phyloP scores from a whole-genome alignment of 2,888 invertebrate genomes.

The Pardosa pseudoannulata region DNA sequence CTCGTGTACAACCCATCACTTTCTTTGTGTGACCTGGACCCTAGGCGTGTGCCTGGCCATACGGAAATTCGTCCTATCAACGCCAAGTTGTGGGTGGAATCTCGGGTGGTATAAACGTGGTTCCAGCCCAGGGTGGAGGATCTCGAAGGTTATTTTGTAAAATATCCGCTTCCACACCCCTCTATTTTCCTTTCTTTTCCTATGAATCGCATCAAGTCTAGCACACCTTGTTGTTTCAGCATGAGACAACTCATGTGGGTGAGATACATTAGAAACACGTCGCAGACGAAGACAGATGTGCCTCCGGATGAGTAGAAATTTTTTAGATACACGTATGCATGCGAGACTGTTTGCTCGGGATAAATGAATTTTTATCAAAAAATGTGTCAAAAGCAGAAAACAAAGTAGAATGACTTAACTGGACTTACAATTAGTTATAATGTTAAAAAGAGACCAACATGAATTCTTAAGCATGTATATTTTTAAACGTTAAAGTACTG shows the following conservation, averaged over 20 bases:
- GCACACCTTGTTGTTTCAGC: conserved; percentile 3
- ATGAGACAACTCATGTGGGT: neutral
- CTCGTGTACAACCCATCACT: no score
- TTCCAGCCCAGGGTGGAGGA: conserved; percentile 59
- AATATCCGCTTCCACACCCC: conserved; percentile 58
- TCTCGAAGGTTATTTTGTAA: conserved; percentile 50
- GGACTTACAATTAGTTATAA: no score
- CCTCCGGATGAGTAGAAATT: no score
- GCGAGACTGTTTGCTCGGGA: no score
- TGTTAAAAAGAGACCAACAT: no score
- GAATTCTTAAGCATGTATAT: no score
- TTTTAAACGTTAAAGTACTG: no score
- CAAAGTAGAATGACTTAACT: no score
- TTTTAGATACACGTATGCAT: no score
- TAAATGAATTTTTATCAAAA: no score
- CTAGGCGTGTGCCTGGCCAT: conserved; percentile 4
- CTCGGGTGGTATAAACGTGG: conserved; percentile 49
- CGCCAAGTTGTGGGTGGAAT: conserved; percentile 35
- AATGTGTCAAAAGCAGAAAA: no score
- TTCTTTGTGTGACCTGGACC: conserved; percentile 1
- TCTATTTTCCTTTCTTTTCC: neutral
- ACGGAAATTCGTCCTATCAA: conserved; percentile 6
- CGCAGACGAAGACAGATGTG: no score
- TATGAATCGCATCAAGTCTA: neutral
- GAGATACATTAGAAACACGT: neutral